Evolutionary conservation across 2,888 invertebrate species (phyloP), one percentile per base, ranked within the genome.

Genomic region (Himalopsyche anomala): DNA sequence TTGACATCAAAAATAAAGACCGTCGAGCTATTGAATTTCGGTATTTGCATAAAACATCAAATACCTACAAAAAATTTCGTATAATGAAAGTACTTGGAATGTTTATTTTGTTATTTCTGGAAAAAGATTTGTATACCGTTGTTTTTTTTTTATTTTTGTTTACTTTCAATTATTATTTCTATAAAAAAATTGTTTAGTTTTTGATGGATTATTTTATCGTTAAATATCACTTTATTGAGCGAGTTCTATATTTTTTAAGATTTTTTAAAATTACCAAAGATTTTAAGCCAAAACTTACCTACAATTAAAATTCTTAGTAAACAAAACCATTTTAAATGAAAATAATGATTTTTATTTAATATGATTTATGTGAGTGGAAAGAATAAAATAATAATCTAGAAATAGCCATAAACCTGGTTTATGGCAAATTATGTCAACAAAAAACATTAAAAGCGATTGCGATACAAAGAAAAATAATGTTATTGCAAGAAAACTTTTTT

Each of bases 11-110:
- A 74, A 74, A 74, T 36, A 36, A 74, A 36, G 36, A 4, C 36
- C 74, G 11, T 38, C 12, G 38, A 74, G 19, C 38, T 74, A 74
- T 74, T 74, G 28, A 74, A 38, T 74, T 74, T 74, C 38, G 36
- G 38, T 74, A 74, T 74, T 74, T 74, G 36, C 74, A 74, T 74
- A 74, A 74, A 36, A 74, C 15, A 38, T 74, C 74, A 74, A 74
- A 74, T 15, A 74, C 4, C 19, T 74, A 74, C 36, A 74, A 38
- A 74, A 74, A 38, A 15, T 74, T 74, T 74, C 15, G 36, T 38
- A 38, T 36, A 74, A 74, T 74, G 38, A 38, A 74, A 74, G 74
- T 38, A 74, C 36, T 11, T 8, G 2, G 62, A 62, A 62, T 62
- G 19, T 62, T 56, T 62, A 62, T 62, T 19, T 62, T 62, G 62